A percentile compares a stretch with the other conserved stretches of the same genome.
These are phyloP conservation scores for Lithosia quadra DNA, from an alignment of 2,888 invertebrate genomes.

Conservation along the genomic window DNA sequence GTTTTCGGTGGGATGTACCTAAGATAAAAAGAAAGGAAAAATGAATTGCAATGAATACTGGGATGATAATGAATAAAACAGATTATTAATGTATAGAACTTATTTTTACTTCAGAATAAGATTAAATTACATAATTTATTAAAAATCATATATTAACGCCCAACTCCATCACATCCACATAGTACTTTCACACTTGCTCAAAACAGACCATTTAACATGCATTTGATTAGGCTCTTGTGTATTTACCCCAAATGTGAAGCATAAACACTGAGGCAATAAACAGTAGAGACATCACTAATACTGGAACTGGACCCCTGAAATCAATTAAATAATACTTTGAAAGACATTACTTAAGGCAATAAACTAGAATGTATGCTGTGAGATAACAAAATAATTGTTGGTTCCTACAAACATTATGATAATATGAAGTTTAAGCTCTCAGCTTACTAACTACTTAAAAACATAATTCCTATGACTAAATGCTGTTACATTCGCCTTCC, in stretches of 20 bases:
- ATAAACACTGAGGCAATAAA: slow-evolving; percentile 99
- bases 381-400: too few species aligned
- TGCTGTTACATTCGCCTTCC: too few species aligned
- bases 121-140: slow-evolving; percentile 70
- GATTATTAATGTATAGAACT: slow-evolving; percentile 49
- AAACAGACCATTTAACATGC: slow-evolving; percentile 39
- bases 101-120: slow-evolving; percentile 68
- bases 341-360: neutral
- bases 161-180: slow-evolving; percentile 53
- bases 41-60: neutral
- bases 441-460: too few species aligned
- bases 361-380: neutral
- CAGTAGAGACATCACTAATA: slow-evolving; percentile 99
- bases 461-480: too few species aligned
- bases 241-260: slow-evolving; percentile 99
- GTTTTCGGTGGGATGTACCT: too few species aligned
- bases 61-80: slow-evolving; percentile 22
- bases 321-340: slow-evolving; percentile 20
- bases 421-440: too few species aligned
- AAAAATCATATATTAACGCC: slow-evolving; percentile 55
- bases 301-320: slow-evolving; percentile 98
- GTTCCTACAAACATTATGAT: too few species aligned
- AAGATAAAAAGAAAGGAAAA: slow-evolving; percentile 13
- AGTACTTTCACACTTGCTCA: slow-evolving; percentile 57
- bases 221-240: slow-evolving; percentile 90